Evolutionary conservation across 2,888 invertebrate species (phyloP).

Genomic region (Pasiphila rectangulata): DNA sequence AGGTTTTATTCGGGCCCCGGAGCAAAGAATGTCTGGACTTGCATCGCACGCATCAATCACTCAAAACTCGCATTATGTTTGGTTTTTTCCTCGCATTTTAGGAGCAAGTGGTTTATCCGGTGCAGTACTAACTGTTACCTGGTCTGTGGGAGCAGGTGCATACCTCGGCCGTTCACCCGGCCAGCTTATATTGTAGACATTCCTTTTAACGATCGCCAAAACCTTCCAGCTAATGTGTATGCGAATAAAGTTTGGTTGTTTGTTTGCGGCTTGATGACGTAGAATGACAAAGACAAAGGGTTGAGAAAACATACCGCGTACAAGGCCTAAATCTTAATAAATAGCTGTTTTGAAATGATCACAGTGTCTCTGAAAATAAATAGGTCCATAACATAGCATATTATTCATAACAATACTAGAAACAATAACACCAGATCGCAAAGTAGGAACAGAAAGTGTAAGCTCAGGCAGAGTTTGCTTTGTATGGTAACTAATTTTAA

Average conservation of each 20-base stretch:
- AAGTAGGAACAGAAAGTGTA: no score
- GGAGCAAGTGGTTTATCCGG: conserved; percentile 50
- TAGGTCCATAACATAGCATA: no score
- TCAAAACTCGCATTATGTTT: conserved; percentile 48
- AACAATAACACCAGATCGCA: no score
- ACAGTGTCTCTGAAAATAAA: no score
- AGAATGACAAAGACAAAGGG: no score
- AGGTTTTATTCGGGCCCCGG: neutral
- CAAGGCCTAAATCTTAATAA: no score
- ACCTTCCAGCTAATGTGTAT: conserved; percentile 9
- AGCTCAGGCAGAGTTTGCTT: no score
- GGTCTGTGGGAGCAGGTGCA: conserved; percentile 63
- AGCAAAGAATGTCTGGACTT: conserved; percentile 11
- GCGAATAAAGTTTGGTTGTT: conserved; percentile 1
- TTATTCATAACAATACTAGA: no score
- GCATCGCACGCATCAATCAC: conserved; percentile 33
- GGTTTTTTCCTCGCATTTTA: conserved; percentile 66
- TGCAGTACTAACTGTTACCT: conserved; percentile 32
- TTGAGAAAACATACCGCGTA: no score
- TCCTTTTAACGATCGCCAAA: conserved; percentile 38
- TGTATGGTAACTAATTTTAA: no score
- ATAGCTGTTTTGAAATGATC: no score
- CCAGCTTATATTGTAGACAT: conserved; percentile 48
- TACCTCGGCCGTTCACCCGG: conserved; percentile 62
- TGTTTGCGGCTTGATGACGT: neutral